These are phyloP conservation scores for Morelia viridis DNA, from an alignment of 2,797 vertebrate genomes.

Conservation along the genomic window DNA sequence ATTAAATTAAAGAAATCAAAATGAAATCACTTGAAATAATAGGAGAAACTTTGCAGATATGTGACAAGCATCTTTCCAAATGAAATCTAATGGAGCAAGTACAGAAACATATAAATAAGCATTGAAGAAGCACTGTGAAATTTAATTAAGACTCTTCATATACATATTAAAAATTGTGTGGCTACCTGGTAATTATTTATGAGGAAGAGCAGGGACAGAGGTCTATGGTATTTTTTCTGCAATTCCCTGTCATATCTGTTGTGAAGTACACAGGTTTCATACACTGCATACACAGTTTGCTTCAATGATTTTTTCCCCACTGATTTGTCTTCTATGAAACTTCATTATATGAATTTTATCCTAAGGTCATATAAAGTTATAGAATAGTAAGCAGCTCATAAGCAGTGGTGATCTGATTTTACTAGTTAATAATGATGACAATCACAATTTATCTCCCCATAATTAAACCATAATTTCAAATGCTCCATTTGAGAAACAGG, in stretches of 20 bases:
- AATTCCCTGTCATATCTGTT: neutral
- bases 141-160: neutral
- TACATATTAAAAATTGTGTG: neutral
- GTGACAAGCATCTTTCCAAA: neutral
- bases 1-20: neutral
- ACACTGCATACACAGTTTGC: neutral
- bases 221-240: neutral
- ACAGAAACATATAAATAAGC: neutral
- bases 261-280: neutral
- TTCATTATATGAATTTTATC: slow-evolving; percentile 19
- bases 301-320: neutral
- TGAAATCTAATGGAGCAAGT: neutral
- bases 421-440: slow-evolving; percentile 39
- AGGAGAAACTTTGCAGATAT: neutral
- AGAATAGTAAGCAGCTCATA: slow-evolving; percentile 30
- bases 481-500: slow-evolving; percentile 36
- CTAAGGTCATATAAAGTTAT: slow-evolving; percentile 26
- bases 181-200: neutral
- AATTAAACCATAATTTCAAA: slow-evolving; percentile 31
- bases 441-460: neutral
- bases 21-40: neutral
- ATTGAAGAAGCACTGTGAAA: neutral
- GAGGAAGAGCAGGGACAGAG: too few relatives aligned
- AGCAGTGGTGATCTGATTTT: slow-evolving; percentile 17
- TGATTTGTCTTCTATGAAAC: neutral